Base-by-base conservation (phyloP, 2,113 vertebrate genomes). In the Oxyura jamaicensis region DNA sequence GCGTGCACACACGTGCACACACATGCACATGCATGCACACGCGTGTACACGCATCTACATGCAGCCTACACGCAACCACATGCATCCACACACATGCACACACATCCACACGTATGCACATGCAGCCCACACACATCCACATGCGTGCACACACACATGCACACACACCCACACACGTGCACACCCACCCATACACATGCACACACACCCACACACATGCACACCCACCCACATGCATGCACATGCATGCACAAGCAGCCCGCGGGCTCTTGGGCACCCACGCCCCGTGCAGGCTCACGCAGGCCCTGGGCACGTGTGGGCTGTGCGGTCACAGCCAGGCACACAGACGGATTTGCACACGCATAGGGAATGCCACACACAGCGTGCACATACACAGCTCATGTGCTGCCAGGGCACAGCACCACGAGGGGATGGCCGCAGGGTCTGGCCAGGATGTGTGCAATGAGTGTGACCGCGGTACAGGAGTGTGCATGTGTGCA, bases 301-400 rank as follows among this genome's bases (percentile, higher is more conserved):
- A 8, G 31, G 58, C 44, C 4, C 8, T 4, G 10, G 35, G 33
- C 29, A 5, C 3, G 0, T 1, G 4, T 4, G 50, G 73, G 56
- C 35, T 1, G 3, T 66, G 3, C 0, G 6, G 35, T 21, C 66
- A 7, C 56, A 67, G 18, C 42, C 8, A 31, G 39, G 39, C 46
- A 23, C 52, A 2, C 16, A 0, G 0, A 0, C 28, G 10, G 36
- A 18, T 56, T 62, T 62, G 48, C 48, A 22, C 65, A 12, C 25
- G 1, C 33, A 41, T 26, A n/a, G 39, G n/a, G 62, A 5, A 13
- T 2, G 3, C 19, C 15, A 1, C 63, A 22, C 0, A 0, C 73
- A 13, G 44, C 0, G 0, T 9, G 63, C n/a, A 2, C 31, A 5
- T 2, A 0, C 68, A 4, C 6, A 13, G 23, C 1, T 50, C 6